A percentile compares a stretch with the other conserved stretches of the same genome.
Evolutionary conservation across 1,140 invertebrate genomes (phyloP).

Genomic region (Zaprionus davidi): DNA sequence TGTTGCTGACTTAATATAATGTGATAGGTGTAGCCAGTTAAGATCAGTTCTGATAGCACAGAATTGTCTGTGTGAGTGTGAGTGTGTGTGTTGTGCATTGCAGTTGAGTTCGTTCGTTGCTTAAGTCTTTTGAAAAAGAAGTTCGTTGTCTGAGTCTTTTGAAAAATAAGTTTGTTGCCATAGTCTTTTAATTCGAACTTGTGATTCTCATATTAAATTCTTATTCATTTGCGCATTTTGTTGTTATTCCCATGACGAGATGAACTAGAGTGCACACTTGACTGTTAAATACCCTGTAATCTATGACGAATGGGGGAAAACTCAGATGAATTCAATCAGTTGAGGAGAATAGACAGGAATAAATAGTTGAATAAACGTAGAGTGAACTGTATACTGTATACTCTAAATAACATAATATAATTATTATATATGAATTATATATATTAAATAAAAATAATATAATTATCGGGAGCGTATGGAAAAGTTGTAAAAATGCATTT

Average conservation of each 20-base stretch:
- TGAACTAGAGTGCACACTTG: slow-evolving; percentile 11
- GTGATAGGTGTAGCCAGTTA: not conserved
- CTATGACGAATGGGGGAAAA: too few relatives aligned
- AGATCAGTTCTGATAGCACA: slow-evolving; percentile 11
- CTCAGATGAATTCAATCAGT: too few relatives aligned
- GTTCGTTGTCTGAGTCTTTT: slow-evolving; percentile 40
- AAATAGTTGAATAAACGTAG: too few relatives aligned
- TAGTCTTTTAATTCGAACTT: slow-evolving; percentile 20
- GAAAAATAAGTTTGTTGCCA: slow-evolving; percentile 24
- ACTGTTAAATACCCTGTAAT: not conserved
- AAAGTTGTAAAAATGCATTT: too few relatives aligned
- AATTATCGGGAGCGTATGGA: too few relatives aligned
- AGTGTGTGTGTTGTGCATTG: not conserved
- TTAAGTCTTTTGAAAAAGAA: slow-evolving; percentile 16
- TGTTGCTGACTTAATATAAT: slow-evolving; percentile 9
- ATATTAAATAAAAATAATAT: too few relatives aligned
- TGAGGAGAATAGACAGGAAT: too few relatives aligned
- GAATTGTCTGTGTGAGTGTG: not conserved
- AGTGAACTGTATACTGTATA: too few relatives aligned
- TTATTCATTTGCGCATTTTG: slow-evolving; percentile 18
- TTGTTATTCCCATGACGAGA: slow-evolving; percentile 42
- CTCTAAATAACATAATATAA: too few relatives aligned
- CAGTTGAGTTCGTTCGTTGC: slow-evolving; percentile 4
- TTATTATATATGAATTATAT: too few relatives aligned
- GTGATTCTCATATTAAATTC: not conserved